Percentiles rank a stretch among this genome's conserved stretches.
Evolutionary conservation across 2,888 invertebrate species (phyloP).

Genomic region (Cataglyphis rosenhaueri): DNA sequence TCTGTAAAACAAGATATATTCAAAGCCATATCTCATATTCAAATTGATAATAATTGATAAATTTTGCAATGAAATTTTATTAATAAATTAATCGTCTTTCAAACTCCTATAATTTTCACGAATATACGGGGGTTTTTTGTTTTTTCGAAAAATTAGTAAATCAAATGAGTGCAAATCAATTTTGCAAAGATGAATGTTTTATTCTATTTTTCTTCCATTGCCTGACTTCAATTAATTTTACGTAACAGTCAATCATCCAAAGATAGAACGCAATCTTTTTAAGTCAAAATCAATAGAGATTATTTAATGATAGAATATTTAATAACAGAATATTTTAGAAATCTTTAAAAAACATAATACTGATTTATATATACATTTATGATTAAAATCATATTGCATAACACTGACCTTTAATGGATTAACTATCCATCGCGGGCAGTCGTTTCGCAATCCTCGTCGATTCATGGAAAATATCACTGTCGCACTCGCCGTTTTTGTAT

Average conservation of each 20-base stretch:
- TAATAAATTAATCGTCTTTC: conserved; percentile 5
- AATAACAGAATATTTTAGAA: not conserved
- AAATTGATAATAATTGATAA: not conserved
- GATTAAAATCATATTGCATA: not conserved
- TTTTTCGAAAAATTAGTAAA: not conserved
- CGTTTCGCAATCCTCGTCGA: not conserved
- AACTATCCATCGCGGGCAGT: not conserved
- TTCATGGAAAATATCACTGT: not conserved
- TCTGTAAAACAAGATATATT: no score
- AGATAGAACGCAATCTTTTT: not conserved
- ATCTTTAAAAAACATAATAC: not conserved
- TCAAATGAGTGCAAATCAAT: not conserved
- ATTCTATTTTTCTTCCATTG: not conserved
- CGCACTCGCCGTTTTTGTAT: not conserved
- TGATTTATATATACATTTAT: not conserved
- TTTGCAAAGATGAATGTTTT: not conserved
- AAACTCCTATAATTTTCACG: not conserved
- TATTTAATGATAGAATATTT: not conserved
- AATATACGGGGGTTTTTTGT: not conserved
- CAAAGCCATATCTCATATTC: not conserved
- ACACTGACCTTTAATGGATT: not conserved
- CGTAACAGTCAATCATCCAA: not conserved
- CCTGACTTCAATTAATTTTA: not conserved
- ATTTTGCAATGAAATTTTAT: not conserved
- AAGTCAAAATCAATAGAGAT: not conserved